Conservation (phyloP, 1,140 invertebrate genomes). For the Drosophila sturtevanti region DNA sequence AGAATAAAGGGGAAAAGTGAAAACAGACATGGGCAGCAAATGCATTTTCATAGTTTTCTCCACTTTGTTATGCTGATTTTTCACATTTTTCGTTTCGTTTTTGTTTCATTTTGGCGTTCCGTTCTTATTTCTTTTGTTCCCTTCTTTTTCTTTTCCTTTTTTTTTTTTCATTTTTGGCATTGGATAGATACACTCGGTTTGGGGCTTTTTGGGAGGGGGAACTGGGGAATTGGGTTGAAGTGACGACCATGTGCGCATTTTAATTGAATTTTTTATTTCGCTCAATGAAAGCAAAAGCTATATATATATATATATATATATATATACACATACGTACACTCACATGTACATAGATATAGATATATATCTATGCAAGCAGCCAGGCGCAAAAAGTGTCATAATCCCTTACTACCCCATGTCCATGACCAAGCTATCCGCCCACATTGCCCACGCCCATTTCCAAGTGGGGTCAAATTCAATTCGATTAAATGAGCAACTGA, state of each 20-base stretch:
- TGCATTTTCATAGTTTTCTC: conserved; percentile 67
- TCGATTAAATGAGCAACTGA: neutral
- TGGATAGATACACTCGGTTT: conserved; percentile 28
- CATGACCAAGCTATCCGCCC: neutral
- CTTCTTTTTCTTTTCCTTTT: conserved; percentile 36
- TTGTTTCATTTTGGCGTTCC: no score
- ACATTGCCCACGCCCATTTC: conserved; percentile 15
- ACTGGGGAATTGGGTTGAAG: conserved; percentile 6
- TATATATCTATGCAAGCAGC: conserved; percentile 38
- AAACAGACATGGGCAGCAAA: conserved; percentile 45
- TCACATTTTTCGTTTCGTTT: conserved; percentile 47
- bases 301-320: conserved; percentile 25
- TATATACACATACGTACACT: neutral
- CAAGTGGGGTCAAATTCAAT: conserved; percentile 4
- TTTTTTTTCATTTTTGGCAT: conserved; percentile 40
- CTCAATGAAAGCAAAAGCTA: conserved; percentile 72
- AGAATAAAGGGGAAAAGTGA: conserved; percentile 29
- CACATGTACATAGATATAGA: no score
- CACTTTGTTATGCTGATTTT: conserved; percentile 75
- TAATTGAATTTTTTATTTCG: conserved; percentile 79
- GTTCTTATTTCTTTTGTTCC: conserved; percentile 19
- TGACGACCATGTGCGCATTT: conserved; percentile 63
- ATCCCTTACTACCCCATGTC: conserved; percentile 35
- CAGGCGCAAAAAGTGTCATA: conserved; percentile 71
- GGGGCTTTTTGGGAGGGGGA: conserved; percentile 18